phyloP scores from a whole-genome alignment of 2,113 vertebrate genomes.

The Turdus rufiventris region DNA sequence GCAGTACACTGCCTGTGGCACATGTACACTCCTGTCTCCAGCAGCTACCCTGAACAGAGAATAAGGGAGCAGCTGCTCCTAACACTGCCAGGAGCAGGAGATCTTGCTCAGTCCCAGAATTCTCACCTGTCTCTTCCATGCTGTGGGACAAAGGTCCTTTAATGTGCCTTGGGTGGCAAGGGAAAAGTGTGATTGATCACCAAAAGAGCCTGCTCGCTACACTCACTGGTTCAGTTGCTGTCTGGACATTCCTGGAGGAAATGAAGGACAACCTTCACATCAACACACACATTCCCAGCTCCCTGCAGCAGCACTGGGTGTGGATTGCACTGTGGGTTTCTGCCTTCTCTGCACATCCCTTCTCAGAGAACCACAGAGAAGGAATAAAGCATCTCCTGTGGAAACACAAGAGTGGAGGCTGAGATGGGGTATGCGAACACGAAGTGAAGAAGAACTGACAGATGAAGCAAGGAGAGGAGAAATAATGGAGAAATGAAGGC shows the following conservation, averaged over 20 bases:
- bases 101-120: not conserved
- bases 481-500: not conserved
- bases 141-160: not conserved
- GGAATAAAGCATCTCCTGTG: not conserved
- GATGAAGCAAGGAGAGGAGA: not conserved
- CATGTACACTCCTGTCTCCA: not conserved
- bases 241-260: not conserved
- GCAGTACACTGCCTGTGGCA: not conserved
- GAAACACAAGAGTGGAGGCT: not conserved
- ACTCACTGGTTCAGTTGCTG: not conserved
- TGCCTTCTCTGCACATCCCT: not conserved
- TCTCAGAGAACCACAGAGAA: not conserved
- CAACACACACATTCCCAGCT: not conserved
- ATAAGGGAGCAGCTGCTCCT: not conserved
- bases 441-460: not conserved
- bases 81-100: not conserved
- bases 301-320: fast-evolving
- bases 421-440: not conserved
- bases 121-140: not conserved
- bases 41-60: not conserved
- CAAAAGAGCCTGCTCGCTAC: not conserved
- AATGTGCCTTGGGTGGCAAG: not conserved
- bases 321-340: not conserved
- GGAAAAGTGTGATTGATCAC: not conserved
- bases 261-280: not conserved